Percentiles rank a stretch among this genome's conserved stretches.
phyloP scores from a whole-genome alignment of 2,888 invertebrate genomes.

The Cylindroiulus punctatus region DNA sequence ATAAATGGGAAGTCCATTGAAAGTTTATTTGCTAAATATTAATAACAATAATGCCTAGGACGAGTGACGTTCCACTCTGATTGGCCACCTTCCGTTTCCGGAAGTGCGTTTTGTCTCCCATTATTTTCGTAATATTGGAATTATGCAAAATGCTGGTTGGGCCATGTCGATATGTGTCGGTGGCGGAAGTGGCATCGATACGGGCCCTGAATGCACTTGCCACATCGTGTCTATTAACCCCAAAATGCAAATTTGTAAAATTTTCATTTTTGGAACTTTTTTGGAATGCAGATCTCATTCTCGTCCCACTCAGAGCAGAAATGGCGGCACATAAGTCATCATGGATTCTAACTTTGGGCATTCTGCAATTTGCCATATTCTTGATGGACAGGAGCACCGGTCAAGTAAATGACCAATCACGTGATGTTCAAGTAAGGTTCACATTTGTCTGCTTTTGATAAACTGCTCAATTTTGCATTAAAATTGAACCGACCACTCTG shows the following conservation, averaged over 20 bases:
- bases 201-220: not conserved
- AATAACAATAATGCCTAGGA: not conserved
- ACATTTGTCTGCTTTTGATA: too few species aligned
- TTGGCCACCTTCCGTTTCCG: constrained; percentile 8
- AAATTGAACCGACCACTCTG: too few species aligned
- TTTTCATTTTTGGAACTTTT: not conserved
- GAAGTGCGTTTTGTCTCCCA: not conserved
- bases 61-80: not conserved
- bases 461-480: too few species aligned
- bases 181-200: not conserved
- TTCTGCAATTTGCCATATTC: not conserved
- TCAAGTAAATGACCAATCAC: not conserved
- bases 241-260: not conserved
- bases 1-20: not conserved
- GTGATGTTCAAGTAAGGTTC: not conserved
- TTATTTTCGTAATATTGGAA: not conserved
- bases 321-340: not conserved
- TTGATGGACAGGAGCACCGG: not conserved
- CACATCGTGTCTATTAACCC: not conserved
- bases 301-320: too few species aligned
- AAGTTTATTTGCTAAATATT: not conserved
- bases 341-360: not conserved
- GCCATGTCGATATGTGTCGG: not conserved
- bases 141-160: not conserved
- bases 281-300: too few species aligned